Conservation (phyloP, 64 coral and sea anemone species). For the Orbicella faveolata region DNA sequence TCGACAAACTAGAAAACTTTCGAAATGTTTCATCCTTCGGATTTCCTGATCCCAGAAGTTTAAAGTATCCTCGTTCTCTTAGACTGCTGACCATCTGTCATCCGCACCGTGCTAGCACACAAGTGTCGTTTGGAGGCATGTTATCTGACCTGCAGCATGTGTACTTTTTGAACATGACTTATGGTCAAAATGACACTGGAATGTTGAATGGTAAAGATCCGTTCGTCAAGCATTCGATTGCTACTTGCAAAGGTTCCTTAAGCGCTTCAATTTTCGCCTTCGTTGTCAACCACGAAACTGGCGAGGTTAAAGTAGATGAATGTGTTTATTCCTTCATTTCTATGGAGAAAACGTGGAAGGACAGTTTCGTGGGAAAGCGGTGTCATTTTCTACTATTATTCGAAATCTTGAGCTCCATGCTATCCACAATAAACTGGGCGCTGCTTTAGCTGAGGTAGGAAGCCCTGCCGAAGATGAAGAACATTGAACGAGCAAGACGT, state of each 20-base stretch:
- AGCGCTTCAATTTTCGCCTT: conserved; percentile 47
- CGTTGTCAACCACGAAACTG: conserved; percentile 44
- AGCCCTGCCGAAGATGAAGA: too few relatives aligned
- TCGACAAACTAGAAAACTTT: conserved; percentile 45
- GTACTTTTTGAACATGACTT: conserved; percentile 47
- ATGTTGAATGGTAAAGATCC: conserved; percentile 32
- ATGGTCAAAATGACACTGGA: conserved; percentile 52
- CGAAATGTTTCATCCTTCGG: conserved; percentile 57
- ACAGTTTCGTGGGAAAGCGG: conserved; percentile 26
- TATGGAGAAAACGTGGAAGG: conserved; percentile 25
- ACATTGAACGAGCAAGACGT: too few relatives aligned
- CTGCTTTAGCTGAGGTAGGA: conserved; percentile 27
- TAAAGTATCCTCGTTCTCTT: conserved; percentile 40
- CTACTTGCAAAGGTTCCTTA: conserved; percentile 49
- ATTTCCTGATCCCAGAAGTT: conserved; percentile 39
- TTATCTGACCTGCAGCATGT: conserved; percentile 46
- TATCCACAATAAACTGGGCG: conserved; percentile 2
- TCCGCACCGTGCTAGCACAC: conserved; percentile 33
- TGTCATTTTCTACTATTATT: conserved; percentile 51
- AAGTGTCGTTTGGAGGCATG: conserved; percentile 52
- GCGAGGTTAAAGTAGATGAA: conserved; percentile 17
- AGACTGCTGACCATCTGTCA: conserved; percentile 49
- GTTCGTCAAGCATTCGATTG: conserved; percentile 37
- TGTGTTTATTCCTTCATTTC: conserved; percentile 39
- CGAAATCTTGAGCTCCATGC: conserved; percentile 41